Percentiles rank a stretch among this genome's conserved stretches.
These are phyloP conservation scores for Nesidiocoris tenuis DNA, from an alignment of 2,888 invertebrate species.

Conservation along the genomic window DNA sequence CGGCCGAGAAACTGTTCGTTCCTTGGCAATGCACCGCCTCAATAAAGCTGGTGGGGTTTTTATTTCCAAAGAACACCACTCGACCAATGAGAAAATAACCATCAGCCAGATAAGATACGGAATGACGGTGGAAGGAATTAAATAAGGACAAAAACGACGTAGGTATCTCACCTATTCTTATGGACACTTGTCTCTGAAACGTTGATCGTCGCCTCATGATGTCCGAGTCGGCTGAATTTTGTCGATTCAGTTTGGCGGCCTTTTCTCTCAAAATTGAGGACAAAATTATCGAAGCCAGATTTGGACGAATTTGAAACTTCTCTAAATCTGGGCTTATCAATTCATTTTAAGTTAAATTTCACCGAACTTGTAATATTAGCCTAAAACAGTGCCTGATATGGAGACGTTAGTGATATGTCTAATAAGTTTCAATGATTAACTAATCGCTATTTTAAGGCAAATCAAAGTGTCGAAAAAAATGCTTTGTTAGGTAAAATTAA, in stretches of 20 bases:
- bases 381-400: too few species aligned
- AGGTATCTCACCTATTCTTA: constrained; percentile 53
- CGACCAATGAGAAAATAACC: not conserved
- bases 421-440: too few species aligned
- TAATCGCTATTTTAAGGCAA: too few species aligned
- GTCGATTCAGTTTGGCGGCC: constrained; percentile 24
- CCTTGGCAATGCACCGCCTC: not conserved
- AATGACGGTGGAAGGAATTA: not conserved
- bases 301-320: too few species aligned
- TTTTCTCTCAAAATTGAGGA: not conserved
- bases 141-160: not conserved
- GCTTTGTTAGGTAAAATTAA: too few species aligned
- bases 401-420: too few species aligned
- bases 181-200: constrained; percentile 54
- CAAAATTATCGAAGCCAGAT: not conserved
- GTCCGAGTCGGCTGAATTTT: constrained; percentile 9
- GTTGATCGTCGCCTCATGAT: constrained; percentile 52
- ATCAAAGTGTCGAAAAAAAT: too few species aligned
- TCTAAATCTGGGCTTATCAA: too few species aligned
- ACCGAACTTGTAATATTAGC: too few species aligned
- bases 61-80: not conserved
- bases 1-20: not conserved
- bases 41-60: not conserved
- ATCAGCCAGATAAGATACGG: not conserved
- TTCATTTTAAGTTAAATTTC: too few species aligned